Base-by-base conservation (phyloP, 2,888 invertebrate species). In the Eubasilissa splendida region DNA sequence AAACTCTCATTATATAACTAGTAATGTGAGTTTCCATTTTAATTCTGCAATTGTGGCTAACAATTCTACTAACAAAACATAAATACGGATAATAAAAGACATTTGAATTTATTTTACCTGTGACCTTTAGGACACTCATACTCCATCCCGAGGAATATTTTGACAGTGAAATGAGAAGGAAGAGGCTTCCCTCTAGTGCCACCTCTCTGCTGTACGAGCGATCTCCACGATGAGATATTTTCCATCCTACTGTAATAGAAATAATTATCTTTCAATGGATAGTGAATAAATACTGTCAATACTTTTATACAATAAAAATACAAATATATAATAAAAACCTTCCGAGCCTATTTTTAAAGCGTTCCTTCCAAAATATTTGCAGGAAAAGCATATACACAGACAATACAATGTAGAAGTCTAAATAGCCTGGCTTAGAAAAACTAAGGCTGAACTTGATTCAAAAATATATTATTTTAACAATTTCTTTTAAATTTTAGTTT, bases 91-190 rank as follows among this genome's bases (percentile, higher is more conserved):
- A 31, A 63, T 31, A 31, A 63, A 31, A 22, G 42, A 5, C 42
- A 42, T 42, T 42, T 5, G 33, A 33, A 33, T 63, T 11, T 33
- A 73, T 89, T 22, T 53, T 80, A 84, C 90, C 91, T 92, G 88
- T 99, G 99, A n/a, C 99, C 99, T n/a, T 96, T 89, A 0, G 96
- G 95, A 88, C 99, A 99, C 88, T 99, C 99, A 88, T 99, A 99
- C 87, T 99, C 99, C 85, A 96, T 94, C 0, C 99, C 99, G 79
- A 99, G 94, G 88, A 98, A 98, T 85, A 97, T 95, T 90, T 97
- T 97, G 63, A 97, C 95, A 4, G 93, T 93, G 86, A 95, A 92
- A 85, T 93, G 91, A 80, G 93, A 87, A 85, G 91, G 85, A 86
- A 87, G 86, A 83, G 87, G 85, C 77, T 88, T 85, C 56, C 84